Evolutionary conservation across 2,797 vertebrate species (phyloP).

Genomic region (Oophaga sylvatica): DNA sequence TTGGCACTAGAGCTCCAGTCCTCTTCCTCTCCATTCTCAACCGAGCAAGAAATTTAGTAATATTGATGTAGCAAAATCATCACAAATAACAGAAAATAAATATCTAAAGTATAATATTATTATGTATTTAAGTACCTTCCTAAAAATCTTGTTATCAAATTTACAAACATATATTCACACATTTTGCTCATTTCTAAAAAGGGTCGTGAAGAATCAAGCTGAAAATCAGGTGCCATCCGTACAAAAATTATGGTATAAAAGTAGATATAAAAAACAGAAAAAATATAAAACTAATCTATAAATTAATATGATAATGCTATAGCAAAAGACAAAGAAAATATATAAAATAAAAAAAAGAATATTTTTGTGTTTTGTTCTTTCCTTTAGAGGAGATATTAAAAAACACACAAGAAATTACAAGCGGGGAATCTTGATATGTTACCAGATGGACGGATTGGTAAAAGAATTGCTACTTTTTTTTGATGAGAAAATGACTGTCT

Average conservation of each 20-base stretch:
- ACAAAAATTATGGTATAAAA: background rate
- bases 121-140: no score
- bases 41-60: no score
- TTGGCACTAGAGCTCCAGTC: no score
- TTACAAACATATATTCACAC: no score
- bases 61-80: background rate
- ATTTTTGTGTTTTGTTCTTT: background rate
- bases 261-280: background rate
- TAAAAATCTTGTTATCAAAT: no score
- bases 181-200: no score
- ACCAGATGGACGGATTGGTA: conserved; percentile 62
- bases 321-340: background rate
- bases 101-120: no score
- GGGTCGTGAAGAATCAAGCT: background rate
- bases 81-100: background rate
- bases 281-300: background rate
- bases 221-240: background rate
- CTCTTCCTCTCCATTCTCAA: no score
- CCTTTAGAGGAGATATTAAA: conserved; percentile 21
- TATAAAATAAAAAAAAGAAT: background rate
- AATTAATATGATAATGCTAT: background rate
- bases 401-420: conserved; percentile 59
- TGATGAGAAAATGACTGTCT: conserved; percentile 63
- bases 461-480: conserved; percentile 61
- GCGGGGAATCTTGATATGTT: conserved; percentile 65